Percentiles rank a stretch among this genome's conserved stretches.
Evolutionary conservation across 64 coral and sea anemone species (phyloP).

Genomic region (Pocillopora damicornis): DNA sequence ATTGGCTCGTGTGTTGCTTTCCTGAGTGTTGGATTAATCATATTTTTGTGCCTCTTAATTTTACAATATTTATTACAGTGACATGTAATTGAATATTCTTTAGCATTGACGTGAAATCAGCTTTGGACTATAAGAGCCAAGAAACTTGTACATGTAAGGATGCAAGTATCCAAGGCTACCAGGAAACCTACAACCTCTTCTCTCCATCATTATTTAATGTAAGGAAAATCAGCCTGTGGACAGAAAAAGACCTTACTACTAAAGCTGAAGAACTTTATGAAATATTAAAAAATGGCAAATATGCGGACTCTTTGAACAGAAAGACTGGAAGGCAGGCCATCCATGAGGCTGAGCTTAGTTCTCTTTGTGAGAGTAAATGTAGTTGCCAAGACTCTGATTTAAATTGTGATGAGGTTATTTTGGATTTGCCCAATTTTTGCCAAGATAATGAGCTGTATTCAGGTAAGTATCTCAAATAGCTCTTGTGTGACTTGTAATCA

Average conservation of each 20-base stretch:
- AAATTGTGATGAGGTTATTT: background rate
- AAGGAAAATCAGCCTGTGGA: background rate
- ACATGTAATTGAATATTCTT: background rate
- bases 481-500: background rate
- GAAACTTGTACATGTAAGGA: too few species aligned
- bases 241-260: background rate
- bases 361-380: background rate
- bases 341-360: background rate
- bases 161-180: background rate
- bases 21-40: too few species aligned
- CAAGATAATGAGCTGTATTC: background rate
- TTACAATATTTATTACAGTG: too few species aligned
- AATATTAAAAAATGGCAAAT: constrained; percentile 5
- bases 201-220: background rate
- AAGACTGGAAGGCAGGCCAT: background rate
- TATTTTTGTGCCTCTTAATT: too few species aligned
- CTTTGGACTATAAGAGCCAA: background rate
- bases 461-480: background rate
- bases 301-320: background rate
- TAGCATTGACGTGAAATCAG: background rate
- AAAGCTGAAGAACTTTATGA: constrained; percentile 8
- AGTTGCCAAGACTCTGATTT: background rate
- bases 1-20: too few species aligned
- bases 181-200: constrained; percentile 2
- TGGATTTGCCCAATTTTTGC: background rate